Percentiles rank a stretch among this genome's conserved stretches.
Evolutionary conservation across 2,888 invertebrate species (phyloP).

Genomic region (Leucophenga maculata): DNA sequence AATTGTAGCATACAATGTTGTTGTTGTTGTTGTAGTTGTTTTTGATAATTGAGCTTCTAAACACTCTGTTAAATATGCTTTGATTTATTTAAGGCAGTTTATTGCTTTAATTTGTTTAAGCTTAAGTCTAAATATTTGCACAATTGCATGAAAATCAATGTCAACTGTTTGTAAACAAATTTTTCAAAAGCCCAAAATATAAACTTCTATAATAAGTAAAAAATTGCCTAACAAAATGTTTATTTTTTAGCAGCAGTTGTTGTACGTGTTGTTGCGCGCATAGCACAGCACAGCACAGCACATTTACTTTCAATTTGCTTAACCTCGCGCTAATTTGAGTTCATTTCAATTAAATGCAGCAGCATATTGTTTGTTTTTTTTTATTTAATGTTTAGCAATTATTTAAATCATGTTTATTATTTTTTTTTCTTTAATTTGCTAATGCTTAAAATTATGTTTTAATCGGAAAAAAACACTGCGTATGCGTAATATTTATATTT

Average conservation of each 20-base stretch:
- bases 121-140: background rate
- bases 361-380: background rate
- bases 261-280: background rate
- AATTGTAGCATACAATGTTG: constrained; percentile 3
- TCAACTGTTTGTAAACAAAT: background rate
- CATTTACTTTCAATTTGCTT: constrained; percentile 69
- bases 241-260: background rate
- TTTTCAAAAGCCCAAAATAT: constrained; percentile 2
- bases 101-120: background rate
- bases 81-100: constrained; percentile 3
- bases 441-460: background rate
- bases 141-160: background rate
- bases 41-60: background rate
- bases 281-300: too few species aligned
- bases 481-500: constrained; percentile 16
- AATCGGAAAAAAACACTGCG: constrained; percentile 9
- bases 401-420: constrained; percentile 33
- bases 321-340: constrained; percentile 71
- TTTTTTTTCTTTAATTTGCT: constrained; percentile 28
- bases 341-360: constrained; percentile 68
- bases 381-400: too few species aligned
- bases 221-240: background rate
- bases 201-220: background rate
- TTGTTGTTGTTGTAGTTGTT: constrained; percentile 30
- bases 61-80: too few species aligned